Evolutionary conservation across 2,888 invertebrate species (phyloP), one percentile per base, ranked within the genome.

Genomic region (Drosophila parthenogenetica): DNA sequence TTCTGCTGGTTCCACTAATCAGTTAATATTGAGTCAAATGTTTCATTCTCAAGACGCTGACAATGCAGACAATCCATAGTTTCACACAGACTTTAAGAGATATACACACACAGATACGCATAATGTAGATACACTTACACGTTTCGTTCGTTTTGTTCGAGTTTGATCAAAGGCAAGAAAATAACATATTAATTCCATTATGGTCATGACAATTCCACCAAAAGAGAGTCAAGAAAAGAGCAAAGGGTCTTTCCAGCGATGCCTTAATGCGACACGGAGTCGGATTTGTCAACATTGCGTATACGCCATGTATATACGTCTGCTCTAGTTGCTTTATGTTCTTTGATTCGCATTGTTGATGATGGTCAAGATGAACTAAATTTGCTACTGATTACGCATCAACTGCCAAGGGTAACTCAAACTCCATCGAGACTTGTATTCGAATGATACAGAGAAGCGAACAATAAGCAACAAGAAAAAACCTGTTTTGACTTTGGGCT

Each of bases 151-250:
- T 46, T 68, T 51, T 51, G 45, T 60, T 69, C 65, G 49, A 46
- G 57, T 69, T 69, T 89, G 87, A 86, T 84, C 87, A 89, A 86
- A 83, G 84, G 57, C 70, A 87, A 68, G 29, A 35, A 50, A 62
- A 70, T 66, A 72, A 68, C 73, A 80, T 87, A 86, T 84, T 84
- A 87, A 77, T 87, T 69, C 81, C 79, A 87, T 84, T 87, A 87
- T 75, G 81, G 53, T 68, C 67, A 69, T 74, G 75, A 77, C 87
- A 83, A 86, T 88, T 72, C 66, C 51, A 63, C 74, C 65, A 29
- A 29, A 76, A 76, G 65, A 69, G 72, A 64, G 65, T 46, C 59
- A 1, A 61, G 25, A 32, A 14, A 11, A 32, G 58, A 29, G 58
- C 55, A 49, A 61, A 63, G 59, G 68, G 51, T 55, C 60, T 29